phyloP scores from a whole-genome alignment of 2,113 vertebrate species.

The Serilophus lunatus region DNA sequence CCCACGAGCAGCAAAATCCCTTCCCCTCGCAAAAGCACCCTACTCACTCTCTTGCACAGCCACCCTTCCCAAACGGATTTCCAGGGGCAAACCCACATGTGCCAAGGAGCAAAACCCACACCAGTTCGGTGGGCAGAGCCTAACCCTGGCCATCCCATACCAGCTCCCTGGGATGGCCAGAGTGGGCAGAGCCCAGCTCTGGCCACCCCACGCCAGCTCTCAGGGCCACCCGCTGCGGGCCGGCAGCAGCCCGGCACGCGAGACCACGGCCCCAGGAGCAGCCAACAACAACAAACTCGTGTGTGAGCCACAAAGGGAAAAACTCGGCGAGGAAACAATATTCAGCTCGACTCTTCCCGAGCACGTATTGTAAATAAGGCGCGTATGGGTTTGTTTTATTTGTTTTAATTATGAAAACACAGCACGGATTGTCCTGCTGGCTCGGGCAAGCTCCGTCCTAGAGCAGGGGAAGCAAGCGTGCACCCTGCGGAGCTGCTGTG shows the following conservation, averaged over 20 bases:
- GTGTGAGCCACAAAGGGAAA: conserved; percentile 34
- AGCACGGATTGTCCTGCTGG: conserved; percentile 28
- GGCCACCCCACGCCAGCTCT: background rate
- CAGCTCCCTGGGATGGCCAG: accelerated
- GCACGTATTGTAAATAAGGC: background rate
- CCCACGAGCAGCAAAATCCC: background rate
- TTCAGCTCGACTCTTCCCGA: background rate
- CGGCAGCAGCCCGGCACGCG: background rate
- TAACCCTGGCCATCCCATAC: accelerated
- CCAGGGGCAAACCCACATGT: background rate
- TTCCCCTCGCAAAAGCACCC: accelerated
- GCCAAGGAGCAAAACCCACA: background rate
- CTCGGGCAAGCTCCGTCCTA: background rate
- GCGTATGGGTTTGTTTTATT: background rate
- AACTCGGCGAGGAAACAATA: conserved; percentile 31
- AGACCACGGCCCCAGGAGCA: background rate
- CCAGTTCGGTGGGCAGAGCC: background rate
- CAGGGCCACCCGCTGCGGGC: background rate
- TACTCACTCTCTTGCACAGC: accelerated
- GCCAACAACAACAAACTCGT: conserved; percentile 57
- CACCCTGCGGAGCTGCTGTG: background rate
- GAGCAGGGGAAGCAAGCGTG: background rate
- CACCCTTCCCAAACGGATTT: accelerated
- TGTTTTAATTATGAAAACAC: conserved; percentile 36
- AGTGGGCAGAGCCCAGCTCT: accelerated